Evolutionary conservation across 2,113 vertebrate genomes (phyloP).

Genomic region (Silurus asotus): DNA sequence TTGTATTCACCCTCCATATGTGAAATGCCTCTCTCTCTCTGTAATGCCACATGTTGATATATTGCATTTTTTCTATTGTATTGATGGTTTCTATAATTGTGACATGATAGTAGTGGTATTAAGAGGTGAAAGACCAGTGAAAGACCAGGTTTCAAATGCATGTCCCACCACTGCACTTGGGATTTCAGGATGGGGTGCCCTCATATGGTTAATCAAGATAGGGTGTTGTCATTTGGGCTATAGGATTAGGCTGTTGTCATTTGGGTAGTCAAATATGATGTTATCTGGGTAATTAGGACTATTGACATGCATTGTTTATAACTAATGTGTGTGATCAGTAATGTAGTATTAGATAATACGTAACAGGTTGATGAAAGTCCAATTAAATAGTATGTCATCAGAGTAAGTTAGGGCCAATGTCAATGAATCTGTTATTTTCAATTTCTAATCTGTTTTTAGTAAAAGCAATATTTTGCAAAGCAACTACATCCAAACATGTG

Average conservation of each 20-base stretch:
- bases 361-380: slow-evolving; percentile 10
- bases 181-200: background rate
- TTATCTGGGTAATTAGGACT: background rate
- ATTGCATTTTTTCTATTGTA: no score
- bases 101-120: no score
- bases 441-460: background rate
- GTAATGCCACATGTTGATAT: no score
- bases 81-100: no score
- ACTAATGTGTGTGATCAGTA: background rate
- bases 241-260: no score
- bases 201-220: background rate
- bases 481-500: background rate
- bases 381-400: slow-evolving; percentile 3
- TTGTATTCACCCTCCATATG: no score
- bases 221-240: no score
- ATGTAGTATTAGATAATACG: slow-evolving; percentile 11
- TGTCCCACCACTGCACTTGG: background rate
- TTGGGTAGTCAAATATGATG: background rate
- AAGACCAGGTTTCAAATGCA: no score
- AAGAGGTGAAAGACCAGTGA: no score
- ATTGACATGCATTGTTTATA: background rate
- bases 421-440: background rate
- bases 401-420: background rate
- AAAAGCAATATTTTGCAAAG: background rate
- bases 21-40: no score